Evolutionary conservation across 2,888 invertebrate genomes (phyloP), one percentile per base, ranked within the genome.

Genomic region (Serrognathus titanus): DNA sequence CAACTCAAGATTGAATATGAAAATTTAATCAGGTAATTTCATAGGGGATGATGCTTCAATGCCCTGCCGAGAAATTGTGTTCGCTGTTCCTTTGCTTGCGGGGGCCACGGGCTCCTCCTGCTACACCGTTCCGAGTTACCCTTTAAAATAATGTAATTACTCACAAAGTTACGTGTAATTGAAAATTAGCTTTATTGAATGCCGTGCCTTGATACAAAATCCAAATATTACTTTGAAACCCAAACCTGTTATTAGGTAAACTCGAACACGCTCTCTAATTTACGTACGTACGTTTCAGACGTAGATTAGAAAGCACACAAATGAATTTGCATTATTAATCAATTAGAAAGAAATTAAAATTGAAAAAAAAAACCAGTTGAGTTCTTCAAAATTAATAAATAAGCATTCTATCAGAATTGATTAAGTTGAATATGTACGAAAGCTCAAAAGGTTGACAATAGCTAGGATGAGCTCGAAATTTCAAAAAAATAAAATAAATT

Each of bases 1-100:
- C 83, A 83, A 82, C 80, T 82, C 84, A 84, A 85, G 85, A 87
- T 87, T 87, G 86, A 87, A 86, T 86, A 86, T 87, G 86, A 87
- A 87, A 87, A 83, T 86, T 86, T 86, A 86, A 87, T 86, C 82
- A 81, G 81, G 82, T 83, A 83, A 84, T 84, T 84, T 84, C 82
- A 83, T 83, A 82, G 82, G 82, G 82, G 80, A 78, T 77, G 75
- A 76, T 74, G 75, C 55, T 66, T 69, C 70, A 69, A 69, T 73
- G 71, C 75, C 67, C 66, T 66, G 66, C 66, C 68, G 67, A 68
- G 71, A 71, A 72, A 74, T 71, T 71, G 69, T 70, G 68, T 68
- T 68, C 68, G 63, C 55, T 62, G 64, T 62, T 64, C 59, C 65
- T 63, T 62, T 62, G 43, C 43, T 43, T 16, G 13, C 43, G 20